phyloP scores from a whole-genome alignment of 2,113 vertebrate species.

The Ictalurus furcatus region DNA sequence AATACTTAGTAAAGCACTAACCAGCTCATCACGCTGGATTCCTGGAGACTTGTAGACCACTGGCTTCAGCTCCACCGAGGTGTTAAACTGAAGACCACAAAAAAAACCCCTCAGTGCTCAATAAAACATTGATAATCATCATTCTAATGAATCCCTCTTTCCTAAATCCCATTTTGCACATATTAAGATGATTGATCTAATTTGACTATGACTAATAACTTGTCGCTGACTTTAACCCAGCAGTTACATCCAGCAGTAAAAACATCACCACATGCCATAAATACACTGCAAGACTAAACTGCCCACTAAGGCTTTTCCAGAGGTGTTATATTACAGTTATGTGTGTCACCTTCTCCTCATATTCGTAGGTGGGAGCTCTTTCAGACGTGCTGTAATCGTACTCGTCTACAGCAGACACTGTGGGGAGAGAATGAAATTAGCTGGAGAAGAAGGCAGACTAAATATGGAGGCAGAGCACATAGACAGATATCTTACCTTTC shows the following conservation, averaged over 20 bases:
- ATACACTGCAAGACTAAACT: conserved; percentile 8
- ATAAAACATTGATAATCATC: background rate
- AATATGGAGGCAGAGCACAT: background rate
- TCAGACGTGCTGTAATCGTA: conserved; percentile 80
- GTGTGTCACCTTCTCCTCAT: conserved; percentile 76
- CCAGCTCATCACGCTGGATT: conserved; percentile 83
- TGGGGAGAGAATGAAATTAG: conserved; percentile 20
- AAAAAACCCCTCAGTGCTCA: background rate
- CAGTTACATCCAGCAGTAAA: background rate
- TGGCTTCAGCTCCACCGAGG: conserved; percentile 80
- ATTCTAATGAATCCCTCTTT: background rate
- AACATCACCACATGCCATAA: conserved; percentile 18
- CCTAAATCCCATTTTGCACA: background rate
- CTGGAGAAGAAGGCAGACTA: background rate
- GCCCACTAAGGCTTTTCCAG: conserved; percentile 23
- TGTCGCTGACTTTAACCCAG: background rate
- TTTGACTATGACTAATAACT: background rate
- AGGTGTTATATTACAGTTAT: background rate
- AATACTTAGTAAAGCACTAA: conserved; percentile 52
- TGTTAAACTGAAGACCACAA: conserved; percentile 72
- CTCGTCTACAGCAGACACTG: conserved; percentile 69
- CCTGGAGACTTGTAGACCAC: conserved; percentile 82
- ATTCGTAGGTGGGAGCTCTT: conserved; percentile 74
- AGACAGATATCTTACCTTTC: conserved; percentile 71
- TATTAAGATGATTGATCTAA: background rate